Evolutionary conservation across 2,113 vertebrate genomes (phyloP).

Genomic region (Catharus bicknelli): DNA sequence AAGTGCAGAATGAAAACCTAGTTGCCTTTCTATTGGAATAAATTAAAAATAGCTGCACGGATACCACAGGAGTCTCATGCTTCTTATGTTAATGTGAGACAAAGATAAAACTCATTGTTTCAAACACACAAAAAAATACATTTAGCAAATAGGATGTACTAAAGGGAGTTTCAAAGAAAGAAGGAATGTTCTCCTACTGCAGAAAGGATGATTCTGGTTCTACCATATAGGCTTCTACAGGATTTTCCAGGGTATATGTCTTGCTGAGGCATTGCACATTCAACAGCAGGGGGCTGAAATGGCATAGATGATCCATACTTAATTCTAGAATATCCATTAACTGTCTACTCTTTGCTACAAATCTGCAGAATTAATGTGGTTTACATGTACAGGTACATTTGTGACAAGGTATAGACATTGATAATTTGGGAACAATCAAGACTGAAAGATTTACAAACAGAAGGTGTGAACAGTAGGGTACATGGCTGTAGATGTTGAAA

Average conservation of each 20-base stretch:
- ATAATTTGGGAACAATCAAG: neutral
- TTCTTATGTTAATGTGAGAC: neutral
- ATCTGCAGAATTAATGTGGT: neutral
- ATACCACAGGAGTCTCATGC: neutral
- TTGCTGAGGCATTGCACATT: neutral
- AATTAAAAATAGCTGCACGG: neutral
- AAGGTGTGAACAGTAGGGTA: neutral
- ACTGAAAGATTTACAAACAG: neutral
- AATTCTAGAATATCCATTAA: neutral
- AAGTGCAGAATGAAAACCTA: neutral
- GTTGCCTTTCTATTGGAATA: neutral
- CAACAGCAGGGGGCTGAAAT: neutral
- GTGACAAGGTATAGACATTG: neutral
- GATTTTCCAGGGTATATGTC: neutral
- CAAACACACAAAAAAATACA: neutral
- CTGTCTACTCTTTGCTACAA: neutral
- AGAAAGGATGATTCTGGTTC: neutral
- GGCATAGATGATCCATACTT: neutral
- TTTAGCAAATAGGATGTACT: neutral
- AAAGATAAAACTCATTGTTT: neutral
- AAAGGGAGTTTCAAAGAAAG: neutral
- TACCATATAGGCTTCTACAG: neutral
- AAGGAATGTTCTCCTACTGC: neutral
- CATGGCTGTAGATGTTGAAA: neutral
- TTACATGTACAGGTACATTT: neutral